Evolutionary conservation across 2,888 invertebrate genomes (phyloP), one percentile per base, ranked within the genome.

Genomic region (Drosophila dives): DNA sequence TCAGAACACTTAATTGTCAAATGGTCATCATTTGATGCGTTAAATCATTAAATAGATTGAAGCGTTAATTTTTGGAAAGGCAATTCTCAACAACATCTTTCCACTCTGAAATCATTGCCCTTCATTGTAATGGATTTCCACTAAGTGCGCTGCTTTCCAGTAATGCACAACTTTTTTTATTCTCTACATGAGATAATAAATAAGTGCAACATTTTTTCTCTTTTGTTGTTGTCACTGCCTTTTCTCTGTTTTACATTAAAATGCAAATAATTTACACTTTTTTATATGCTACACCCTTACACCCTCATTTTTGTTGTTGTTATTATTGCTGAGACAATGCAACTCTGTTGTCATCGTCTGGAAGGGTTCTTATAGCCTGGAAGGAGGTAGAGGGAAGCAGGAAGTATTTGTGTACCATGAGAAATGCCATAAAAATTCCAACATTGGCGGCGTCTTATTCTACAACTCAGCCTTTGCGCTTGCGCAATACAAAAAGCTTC

Each of bases 401-500:
- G 67, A 64, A 70, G 74, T 66, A 34, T 67, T 34, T 69, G 69
- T 78, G 77, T 77, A 58, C 67, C 75, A 86, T 86, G 83, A 68
- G 78, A 85, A 84, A 80, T 87, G 83, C 88, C 69, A 86, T 89
- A 81, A 83, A 85, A 88, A 86, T 86, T 89, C 86, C 85, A 72
- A 34, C 58, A 29, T 53, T 40, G 56, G 54, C 64, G 45, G 51
- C 75, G 64, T 50, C 71, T 33, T 79, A 67, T 67, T 72, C 61
- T 49, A 75, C 69, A 54, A 38, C 55, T n/a, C n/a, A 38, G n/a
- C 26, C 26, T 26, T 36, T 89, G 77, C 75, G 84, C 89, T 86
- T 89, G 85, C 89, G 85, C 83, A 80, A 85, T 76, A 63, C 68
- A 51, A 61, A 72, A 86, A 83, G 79, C 81, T 81, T 71, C 70